Percentiles rank a stretch among this genome's conserved stretches.
phyloP scores from a whole-genome alignment of 2,797 vertebrate species.

The Chelon auratus region DNA sequence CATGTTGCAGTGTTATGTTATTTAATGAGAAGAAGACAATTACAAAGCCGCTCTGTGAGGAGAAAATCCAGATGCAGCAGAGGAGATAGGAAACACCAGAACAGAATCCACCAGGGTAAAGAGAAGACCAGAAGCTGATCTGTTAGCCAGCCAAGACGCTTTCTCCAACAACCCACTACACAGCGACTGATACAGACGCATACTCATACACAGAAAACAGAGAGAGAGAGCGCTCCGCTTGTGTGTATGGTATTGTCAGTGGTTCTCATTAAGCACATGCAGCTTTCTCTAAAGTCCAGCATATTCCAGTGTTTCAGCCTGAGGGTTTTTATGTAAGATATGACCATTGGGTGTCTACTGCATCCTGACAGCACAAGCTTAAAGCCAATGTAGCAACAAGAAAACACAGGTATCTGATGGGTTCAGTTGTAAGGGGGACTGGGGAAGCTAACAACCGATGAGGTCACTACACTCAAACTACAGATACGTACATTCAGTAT shows the following conservation, averaged over 20 bases:
- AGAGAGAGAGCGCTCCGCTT: neutral
- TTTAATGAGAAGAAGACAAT: slow-evolving; percentile 10
- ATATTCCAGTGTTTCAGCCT: slow-evolving; percentile 7
- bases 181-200: neutral
- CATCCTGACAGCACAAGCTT: neutral
- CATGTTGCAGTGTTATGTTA: neutral
- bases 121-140: slow-evolving; percentile 45
- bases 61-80: slow-evolving; percentile 6
- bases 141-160: slow-evolving; percentile 41
- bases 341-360: neutral
- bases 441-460: neutral
- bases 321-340: slow-evolving; percentile 4
- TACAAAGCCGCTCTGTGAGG: slow-evolving; percentile 11
- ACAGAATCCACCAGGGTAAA: slow-evolving; percentile 40
- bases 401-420: neutral
- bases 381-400: neutral
- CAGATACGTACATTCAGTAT: too few species aligned
- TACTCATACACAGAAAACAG: neutral
- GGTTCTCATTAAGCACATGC: slow-evolving; percentile 23
- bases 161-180: slow-evolving; percentile 3
- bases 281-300: slow-evolving; percentile 6
- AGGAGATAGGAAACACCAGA: slow-evolving; percentile 23
- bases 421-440: neutral
- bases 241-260: slow-evolving; percentile 1
- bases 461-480: neutral